Base-by-base conservation (phyloP, 2,888 invertebrate species). In the Spodoptera picta region DNA sequence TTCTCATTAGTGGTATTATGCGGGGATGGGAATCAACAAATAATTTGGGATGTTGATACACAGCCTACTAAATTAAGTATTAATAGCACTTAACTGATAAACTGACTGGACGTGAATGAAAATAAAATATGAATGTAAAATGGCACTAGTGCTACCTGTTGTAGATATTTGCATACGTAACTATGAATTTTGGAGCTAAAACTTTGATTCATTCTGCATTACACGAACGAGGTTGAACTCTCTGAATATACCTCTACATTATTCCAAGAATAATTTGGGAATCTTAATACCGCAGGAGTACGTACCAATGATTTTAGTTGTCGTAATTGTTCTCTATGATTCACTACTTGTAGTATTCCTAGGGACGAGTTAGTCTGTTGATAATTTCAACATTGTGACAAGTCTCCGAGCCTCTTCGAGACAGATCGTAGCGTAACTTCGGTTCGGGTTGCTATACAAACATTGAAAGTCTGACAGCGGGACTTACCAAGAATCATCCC, bases 1-100 rank as follows among this genome's bases (percentile, higher is more conserved):
- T 63, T 49, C 62, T 77, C 75, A 65, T 75, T 75, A 74, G 75
- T 74, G 65, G 62, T 50, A 69, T 74, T 73, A 68, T 77, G 55
- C 62, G 48, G 58, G 55, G 59, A 60, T 77, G 63, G 63, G 68
- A 62, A 58, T 73, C 69, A 60, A 77, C 73, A 68, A 59, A 77
- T 74, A 60, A 77, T 74, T 77, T 55, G 56, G 67, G 50, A 60
- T 66, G 61, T 66, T 73, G 73, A 76, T 72, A 59, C 60, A 47
- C 19, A 49, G 46, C 42, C 46, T 50, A 60, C 51, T 12, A 73
- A 72, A 73, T 73, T 76, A 72, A 76, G 73, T 72, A 76, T 76
- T 73, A 47, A 76, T 61, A 65, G 60, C 75, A 74, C 73, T 67
- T 62, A 58, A 58, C 51, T 73, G 60, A 72, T 65, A 58, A 62